A percentile compares a stretch with the other conserved stretches of the same genome.
phyloP scores from a whole-genome alignment of 2,113 vertebrate genomes.

The Casuarius casuarius region DNA sequence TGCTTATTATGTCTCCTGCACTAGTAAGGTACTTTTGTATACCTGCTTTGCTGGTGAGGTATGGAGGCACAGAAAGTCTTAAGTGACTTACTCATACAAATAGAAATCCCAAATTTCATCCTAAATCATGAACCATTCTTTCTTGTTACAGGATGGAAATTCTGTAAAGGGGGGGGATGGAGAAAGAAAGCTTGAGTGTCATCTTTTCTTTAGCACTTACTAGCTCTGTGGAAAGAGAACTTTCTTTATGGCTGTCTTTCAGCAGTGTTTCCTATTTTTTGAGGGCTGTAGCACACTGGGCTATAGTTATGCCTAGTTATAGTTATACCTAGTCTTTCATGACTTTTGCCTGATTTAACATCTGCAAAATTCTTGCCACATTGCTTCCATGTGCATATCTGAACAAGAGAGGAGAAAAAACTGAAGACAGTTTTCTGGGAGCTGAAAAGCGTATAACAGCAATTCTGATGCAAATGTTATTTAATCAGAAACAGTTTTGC shows the following conservation, averaged over 20 bases:
- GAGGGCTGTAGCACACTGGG: not conserved
- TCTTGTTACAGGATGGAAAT: not conserved
- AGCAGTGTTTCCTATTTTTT: not conserved
- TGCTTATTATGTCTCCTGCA: not conserved
- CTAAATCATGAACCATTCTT: not conserved
- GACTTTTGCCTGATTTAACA: not conserved
- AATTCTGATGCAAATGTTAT: slow-evolving; percentile 71
- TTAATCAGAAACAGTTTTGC: slow-evolving; percentile 77
- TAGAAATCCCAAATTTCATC: not conserved
- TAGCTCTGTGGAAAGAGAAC: not conserved
- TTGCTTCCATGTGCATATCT: not conserved
- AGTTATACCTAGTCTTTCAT: not conserved
- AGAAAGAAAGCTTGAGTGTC: not conserved
- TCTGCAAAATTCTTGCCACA: not conserved
- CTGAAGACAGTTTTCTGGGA: not conserved
- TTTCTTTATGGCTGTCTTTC: not conserved
- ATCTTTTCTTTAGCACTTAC: not conserved
- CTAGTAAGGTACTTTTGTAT: not conserved
- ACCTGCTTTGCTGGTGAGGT: not conserved
- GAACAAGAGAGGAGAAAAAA: not conserved
- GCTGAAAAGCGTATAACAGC: slow-evolving; percentile 15
- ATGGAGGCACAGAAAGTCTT: not conserved
- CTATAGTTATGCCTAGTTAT: not conserved
- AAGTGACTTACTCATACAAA: not conserved
- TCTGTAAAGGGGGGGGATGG: not conserved